These are phyloP conservation scores for Cacatua alba DNA, from an alignment of 2,113 vertebrate species.

Conservation along the genomic window DNA sequence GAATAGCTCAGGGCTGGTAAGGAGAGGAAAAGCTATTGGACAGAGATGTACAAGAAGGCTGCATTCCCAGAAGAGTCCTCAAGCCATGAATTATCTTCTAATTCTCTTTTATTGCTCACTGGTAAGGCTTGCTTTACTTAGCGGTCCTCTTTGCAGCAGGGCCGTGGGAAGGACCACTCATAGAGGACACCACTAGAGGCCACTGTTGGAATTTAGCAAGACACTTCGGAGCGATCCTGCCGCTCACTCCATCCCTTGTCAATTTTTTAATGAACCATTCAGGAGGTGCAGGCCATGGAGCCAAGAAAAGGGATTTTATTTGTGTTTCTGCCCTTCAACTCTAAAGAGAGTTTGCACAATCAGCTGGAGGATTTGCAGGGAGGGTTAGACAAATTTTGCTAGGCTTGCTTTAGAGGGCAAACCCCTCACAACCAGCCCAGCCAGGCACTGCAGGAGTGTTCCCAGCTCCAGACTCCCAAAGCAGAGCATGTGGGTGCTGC, in stretches of 20 bases:
- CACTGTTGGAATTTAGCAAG: slow-evolving; percentile 13
- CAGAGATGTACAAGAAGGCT: background rate
- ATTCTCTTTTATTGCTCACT: background rate
- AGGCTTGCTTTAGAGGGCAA: background rate
- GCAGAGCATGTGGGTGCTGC: background rate
- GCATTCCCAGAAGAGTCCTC: background rate
- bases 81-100: background rate
- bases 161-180: rapidly evolving
- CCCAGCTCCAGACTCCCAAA: background rate
- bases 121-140: rapidly evolving
- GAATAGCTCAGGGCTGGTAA: background rate
- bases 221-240: rapidly evolving
- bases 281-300: background rate
- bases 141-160: rapidly evolving
- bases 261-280: background rate
- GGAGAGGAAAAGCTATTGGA: background rate
- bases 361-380: background rate
- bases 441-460: rapidly evolving
- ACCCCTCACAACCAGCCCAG: rapidly evolving
- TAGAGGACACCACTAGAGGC: slow-evolving; percentile 1
- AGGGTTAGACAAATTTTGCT: background rate
- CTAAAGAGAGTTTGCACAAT: background rate
- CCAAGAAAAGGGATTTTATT: background rate
- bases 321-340: background rate
- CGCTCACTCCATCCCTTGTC: rapidly evolving